A percentile compares a stretch with the other conserved stretches of the same genome.
Conservation (phyloP, 2,113 vertebrate species). For the Grantiella picta region DNA sequence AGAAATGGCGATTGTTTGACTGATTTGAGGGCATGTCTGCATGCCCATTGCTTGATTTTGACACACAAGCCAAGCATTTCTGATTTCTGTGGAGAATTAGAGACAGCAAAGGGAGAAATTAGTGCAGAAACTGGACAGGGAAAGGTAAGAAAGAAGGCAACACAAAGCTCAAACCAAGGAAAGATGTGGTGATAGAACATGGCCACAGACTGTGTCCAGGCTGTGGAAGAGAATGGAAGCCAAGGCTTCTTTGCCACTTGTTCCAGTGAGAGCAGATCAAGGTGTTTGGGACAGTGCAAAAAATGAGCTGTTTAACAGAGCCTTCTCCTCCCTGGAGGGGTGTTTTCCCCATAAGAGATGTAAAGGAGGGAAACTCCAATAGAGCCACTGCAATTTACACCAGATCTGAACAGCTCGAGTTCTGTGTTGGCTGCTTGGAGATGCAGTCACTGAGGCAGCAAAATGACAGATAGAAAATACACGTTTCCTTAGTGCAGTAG, state of each 20-base stretch:
- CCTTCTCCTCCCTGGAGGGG: background rate
- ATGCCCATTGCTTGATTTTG: background rate
- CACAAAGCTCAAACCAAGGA: background rate
- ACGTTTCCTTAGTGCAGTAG: background rate
- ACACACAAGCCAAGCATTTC: background rate
- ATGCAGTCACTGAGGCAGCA: background rate
- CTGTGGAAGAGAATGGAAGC: background rate
- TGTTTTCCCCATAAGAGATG: background rate
- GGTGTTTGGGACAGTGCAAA: background rate
- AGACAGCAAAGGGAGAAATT: background rate
- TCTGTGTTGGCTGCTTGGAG: background rate
- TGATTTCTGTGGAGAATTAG: background rate
- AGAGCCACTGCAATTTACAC: background rate
- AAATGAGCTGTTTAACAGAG: background rate
- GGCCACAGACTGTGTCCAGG: background rate
- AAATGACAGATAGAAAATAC: background rate
- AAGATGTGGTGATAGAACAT: accelerated
- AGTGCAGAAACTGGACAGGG: background rate
- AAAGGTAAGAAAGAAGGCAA: background rate
- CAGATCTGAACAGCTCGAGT: background rate
- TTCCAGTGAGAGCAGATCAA: background rate
- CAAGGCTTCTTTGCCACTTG: background rate
- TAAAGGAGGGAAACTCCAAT: background rate
- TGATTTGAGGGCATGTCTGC: background rate
- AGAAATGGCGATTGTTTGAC: background rate